Evolutionary conservation across 2,797 vertebrate species (phyloP).

Genomic region (Anabacerthia variegaticeps): DNA sequence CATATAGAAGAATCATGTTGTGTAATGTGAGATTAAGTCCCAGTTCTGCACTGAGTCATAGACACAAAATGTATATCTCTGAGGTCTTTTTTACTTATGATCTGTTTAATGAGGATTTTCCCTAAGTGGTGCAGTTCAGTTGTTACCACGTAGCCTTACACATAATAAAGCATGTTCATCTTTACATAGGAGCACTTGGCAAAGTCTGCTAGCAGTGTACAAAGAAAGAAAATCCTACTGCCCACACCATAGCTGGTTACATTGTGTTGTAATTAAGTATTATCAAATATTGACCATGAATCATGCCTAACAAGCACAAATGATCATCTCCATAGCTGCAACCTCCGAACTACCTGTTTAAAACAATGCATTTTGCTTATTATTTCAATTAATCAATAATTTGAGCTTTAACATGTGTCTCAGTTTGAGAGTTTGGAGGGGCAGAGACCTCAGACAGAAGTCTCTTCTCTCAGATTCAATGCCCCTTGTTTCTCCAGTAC

Average conservation of each 20-base stretch:
- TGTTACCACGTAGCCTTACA: background rate
- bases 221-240: background rate
- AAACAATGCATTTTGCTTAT: background rate
- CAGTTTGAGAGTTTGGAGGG: background rate
- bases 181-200: background rate
- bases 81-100: background rate
- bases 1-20: background rate
- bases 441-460: background rate
- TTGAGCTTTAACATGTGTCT: background rate
- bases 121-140: background rate
- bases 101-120: background rate
- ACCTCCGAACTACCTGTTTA: background rate
- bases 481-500: background rate
- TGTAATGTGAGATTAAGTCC: background rate
- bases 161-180: background rate
- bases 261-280: background rate
- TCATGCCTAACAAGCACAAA: fast-evolving
- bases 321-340: background rate
- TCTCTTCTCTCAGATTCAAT: background rate
- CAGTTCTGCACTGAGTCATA: background rate
- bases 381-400: background rate
- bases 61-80: background rate
- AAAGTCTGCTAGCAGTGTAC: background rate
- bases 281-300: background rate
- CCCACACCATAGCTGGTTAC: background rate